These are phyloP conservation scores for Lasioglossum albipes DNA, from an alignment of 1,140 invertebrate species.

Conservation along the genomic window DNA sequence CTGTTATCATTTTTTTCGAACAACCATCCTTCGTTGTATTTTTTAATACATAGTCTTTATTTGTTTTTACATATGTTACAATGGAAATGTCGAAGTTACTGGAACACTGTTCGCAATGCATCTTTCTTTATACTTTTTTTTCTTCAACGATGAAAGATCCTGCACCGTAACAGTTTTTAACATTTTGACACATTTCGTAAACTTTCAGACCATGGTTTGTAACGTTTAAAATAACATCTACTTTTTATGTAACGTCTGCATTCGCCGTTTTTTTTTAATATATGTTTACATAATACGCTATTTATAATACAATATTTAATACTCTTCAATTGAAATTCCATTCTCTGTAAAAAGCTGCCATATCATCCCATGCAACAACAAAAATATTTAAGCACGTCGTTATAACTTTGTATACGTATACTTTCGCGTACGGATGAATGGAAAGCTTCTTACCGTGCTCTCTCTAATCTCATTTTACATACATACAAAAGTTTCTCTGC, in stretches of 20 bases:
- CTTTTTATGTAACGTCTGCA: conserved; percentile 71
- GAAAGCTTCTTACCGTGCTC: conserved; percentile 59
- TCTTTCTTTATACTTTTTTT: conserved; percentile 27
- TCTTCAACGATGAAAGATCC: conserved; percentile 35
- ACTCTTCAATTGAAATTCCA: conserved; percentile 73
- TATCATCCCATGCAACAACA: conserved; percentile 49
- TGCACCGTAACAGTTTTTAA: conserved; percentile 49
- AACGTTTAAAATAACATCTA: conserved; percentile 53
- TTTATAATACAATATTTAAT: conserved; percentile 78
- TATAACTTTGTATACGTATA: conserved; percentile 10
- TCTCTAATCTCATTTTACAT: conserved; percentile 59
- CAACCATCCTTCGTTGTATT: conserved; percentile 1
- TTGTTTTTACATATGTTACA: conserved; percentile 79
- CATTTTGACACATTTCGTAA: conserved; percentile 39
- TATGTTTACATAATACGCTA: conserved; percentile 71
- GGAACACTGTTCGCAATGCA: conserved; percentile 64
- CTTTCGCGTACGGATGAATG: conserved; percentile 50
- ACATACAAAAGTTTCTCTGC: conserved; percentile 45
- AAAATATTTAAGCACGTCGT: conserved; percentile 31
- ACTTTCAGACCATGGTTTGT: conserved; percentile 51
- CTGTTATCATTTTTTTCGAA: conserved; percentile 1
- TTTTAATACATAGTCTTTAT: conserved; percentile 73
- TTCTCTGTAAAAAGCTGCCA: conserved; percentile 68
- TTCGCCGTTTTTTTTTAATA: conserved; percentile 68
- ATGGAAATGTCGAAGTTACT: conserved; percentile 78